Conservation (phyloP, 2,113 vertebrate genomes). For the Heloderma charlesbogerti region DNA sequence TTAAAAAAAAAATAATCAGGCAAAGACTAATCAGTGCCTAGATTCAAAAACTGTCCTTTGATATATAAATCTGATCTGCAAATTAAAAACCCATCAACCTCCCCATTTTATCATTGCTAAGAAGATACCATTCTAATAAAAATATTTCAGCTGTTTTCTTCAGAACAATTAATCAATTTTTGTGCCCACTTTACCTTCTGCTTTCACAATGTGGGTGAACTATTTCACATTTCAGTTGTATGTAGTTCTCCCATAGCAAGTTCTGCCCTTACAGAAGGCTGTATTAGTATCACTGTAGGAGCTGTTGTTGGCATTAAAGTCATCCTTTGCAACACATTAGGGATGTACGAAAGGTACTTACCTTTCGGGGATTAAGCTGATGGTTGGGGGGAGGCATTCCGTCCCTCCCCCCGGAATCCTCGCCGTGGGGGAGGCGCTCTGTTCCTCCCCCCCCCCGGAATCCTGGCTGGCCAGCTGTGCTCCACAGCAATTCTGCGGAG, state of each 20-base stretch:
- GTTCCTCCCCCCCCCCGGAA: no score
- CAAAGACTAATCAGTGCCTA: neutral
- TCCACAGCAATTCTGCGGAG: no score
- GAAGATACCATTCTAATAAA: conserved; percentile 26
- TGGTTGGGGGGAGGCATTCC: no score
- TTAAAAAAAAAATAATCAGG: neutral
- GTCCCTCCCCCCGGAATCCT: no score
- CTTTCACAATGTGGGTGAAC: neutral
- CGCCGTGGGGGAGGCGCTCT: no score
- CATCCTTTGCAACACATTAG: neutral
- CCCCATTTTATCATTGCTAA: conserved; percentile 19
- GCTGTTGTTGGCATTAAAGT: neutral
- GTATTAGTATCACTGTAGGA: neutral
- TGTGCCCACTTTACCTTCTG: conserved; percentile 46
- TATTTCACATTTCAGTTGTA: conserved; percentile 13
- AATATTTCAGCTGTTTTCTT: conserved; percentile 25
- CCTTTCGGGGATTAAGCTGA: no score
- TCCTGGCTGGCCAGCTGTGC: no score
- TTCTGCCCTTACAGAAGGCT: neutral
- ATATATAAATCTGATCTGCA: conserved; percentile 36
- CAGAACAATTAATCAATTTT: conserved; percentile 46
- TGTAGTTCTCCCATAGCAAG: neutral
- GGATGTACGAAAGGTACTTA: no score
- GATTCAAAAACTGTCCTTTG: conserved; percentile 26
- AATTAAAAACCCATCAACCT: conserved; percentile 45